phyloP scores from a whole-genome alignment of 2,797 vertebrate genomes.

The Leontopithecus rosalia region DNA sequence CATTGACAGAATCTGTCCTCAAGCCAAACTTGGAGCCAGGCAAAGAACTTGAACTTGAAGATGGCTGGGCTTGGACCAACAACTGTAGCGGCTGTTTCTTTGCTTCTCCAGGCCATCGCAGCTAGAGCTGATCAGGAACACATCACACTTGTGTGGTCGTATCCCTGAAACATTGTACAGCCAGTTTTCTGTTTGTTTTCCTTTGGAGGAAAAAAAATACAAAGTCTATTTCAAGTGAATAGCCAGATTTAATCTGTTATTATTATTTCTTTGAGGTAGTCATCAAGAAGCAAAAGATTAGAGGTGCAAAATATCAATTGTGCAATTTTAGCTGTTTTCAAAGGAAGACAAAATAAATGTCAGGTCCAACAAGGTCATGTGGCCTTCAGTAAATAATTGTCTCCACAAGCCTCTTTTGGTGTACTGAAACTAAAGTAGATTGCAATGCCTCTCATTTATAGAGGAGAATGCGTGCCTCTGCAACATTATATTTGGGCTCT shows the following conservation, averaged over 20 bases:
- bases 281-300: conserved; percentile 70
- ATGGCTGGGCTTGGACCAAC: background rate
- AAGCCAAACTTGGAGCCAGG: background rate
- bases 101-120: background rate
- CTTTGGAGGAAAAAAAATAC: background rate
- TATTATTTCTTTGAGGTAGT: conserved; percentile 64
- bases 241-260: conserved; percentile 67
- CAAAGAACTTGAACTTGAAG: background rate
- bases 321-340: conserved; percentile 75
- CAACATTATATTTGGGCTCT: background rate
- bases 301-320: conserved; percentile 64
- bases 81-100: background rate
- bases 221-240: conserved; percentile 57
- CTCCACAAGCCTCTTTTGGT: conserved; percentile 64
- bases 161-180: background rate
- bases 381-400: conserved; percentile 73
- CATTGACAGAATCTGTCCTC: background rate
- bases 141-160: background rate
- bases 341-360: conserved; percentile 77
- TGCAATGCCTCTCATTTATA: conserved; percentile 63
- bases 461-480: conserved; percentile 37
- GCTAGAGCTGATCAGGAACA: background rate
- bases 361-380: conserved; percentile 66
- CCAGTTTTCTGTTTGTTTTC: conserved; percentile 50
- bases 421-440: conserved; percentile 66